Percentiles rank a stretch among this genome's conserved stretches.
phyloP scores from a whole-genome alignment of 2,113 vertebrate species.

The Embiotoca jacksoni region DNA sequence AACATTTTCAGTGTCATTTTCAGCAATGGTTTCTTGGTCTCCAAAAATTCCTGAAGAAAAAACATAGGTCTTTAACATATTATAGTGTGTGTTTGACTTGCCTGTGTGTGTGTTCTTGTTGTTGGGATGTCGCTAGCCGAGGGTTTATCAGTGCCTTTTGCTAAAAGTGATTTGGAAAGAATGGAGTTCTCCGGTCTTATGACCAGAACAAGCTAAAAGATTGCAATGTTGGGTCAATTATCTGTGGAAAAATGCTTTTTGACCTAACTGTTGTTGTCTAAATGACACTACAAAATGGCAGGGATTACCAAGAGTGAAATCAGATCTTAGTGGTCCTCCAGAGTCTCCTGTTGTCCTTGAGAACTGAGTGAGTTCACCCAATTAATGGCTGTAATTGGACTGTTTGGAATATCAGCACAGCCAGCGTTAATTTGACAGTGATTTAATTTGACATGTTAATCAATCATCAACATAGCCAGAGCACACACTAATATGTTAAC shows the following conservation, averaged over 20 bases:
- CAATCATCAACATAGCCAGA: slow-evolving; percentile 69
- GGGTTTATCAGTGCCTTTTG: not conserved
- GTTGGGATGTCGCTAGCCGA: not conserved
- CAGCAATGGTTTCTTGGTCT: not conserved
- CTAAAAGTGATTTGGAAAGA: not conserved
- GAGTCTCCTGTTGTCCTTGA: slow-evolving; percentile 65
- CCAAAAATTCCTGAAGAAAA: not conserved
- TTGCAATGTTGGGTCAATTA: not conserved
- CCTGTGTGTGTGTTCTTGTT: not conserved
- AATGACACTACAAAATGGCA: not conserved
- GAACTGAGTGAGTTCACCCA: slow-evolving; percentile 63
- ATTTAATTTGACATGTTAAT: slow-evolving; percentile 80
- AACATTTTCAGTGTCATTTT: not conserved
- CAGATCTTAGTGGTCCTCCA: slow-evolving; percentile 32
- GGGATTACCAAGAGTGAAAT: slow-evolving; percentile 12
- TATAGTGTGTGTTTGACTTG: not conserved
- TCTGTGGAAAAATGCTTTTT: not conserved
- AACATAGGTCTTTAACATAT: not conserved
- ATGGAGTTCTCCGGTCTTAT: not conserved
- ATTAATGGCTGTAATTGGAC: slow-evolving; percentile 73
- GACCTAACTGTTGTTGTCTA: not conserved
- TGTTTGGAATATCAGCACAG: slow-evolving; percentile 67
- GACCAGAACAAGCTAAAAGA: not conserved
- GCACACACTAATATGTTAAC: slow-evolving; percentile 55
- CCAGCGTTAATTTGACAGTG: slow-evolving; percentile 71